Conservation (phyloP, 2,888 invertebrate genomes). For the Caprella mutica region DNA sequence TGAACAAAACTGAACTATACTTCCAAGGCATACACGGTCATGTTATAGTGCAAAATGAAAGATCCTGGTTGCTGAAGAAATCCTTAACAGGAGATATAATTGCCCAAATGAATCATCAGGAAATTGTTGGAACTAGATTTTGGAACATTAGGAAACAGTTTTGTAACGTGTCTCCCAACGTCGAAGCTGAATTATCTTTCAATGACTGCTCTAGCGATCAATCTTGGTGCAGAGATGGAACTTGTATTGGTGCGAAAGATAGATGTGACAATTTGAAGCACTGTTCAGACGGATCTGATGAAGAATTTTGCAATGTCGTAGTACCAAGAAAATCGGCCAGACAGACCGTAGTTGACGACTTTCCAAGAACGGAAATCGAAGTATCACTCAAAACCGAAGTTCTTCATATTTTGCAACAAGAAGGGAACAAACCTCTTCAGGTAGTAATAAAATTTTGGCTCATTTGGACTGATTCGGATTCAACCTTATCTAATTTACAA, state of each 20-base stretch:
- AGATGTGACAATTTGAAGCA: neutral
- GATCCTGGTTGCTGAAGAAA: neutral
- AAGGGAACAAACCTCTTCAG: neutral
- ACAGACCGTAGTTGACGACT: too few relatives aligned
- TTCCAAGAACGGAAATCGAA: neutral
- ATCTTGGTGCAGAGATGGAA: neutral
- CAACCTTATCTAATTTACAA: neutral
- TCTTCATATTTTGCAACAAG: neutral
- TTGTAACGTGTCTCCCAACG: neutral
- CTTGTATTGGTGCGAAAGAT: neutral
- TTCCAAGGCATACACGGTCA: conserved; percentile 4
- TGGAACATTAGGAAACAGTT: neutral
- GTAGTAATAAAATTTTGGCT: neutral
- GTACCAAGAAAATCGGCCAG: too few relatives aligned
- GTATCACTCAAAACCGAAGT: neutral
- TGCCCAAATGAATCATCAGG: neutral
- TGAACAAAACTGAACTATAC: neutral
- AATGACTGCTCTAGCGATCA: neutral
- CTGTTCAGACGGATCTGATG: neutral
- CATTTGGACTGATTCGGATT: neutral
- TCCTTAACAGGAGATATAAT: neutral
- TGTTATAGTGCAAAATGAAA: neutral
- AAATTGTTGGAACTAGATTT: neutral
- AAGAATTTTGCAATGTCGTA: neutral
- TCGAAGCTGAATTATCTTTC: neutral